A percentile compares a stretch with the other conserved stretches of the same genome.
Conservation (phyloP, 2,797 vertebrate species). For the Sebastes iracundus region DNA sequence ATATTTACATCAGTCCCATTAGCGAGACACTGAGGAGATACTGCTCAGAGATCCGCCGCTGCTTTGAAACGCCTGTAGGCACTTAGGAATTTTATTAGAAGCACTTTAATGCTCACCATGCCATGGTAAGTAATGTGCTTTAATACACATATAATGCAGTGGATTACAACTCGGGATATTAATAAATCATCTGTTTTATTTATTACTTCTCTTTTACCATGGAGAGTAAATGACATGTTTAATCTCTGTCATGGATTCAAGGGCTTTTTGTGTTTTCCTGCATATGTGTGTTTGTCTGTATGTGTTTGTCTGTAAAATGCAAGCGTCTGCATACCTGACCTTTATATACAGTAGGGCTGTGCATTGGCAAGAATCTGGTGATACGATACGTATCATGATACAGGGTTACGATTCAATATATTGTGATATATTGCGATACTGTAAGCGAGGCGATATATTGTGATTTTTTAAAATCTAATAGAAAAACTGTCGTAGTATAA, state of each 20-base stretch:
- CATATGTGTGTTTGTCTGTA: background rate
- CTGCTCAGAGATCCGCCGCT: constrained; percentile 57
- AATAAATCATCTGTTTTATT: constrained; percentile 80
- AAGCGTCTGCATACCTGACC: background rate
- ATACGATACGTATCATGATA: no score
- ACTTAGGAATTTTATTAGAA: constrained; percentile 82
- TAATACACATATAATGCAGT: constrained; percentile 78
- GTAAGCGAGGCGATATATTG: no score
- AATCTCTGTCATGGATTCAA: constrained; percentile 68
- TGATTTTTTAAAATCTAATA: no score
- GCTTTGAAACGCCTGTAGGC: constrained; percentile 76
- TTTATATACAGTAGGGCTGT: background rate
- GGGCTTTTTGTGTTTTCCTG: constrained; percentile 28
- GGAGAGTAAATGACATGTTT: constrained; percentile 71
- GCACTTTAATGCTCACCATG: constrained; percentile 76
- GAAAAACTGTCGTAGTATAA: no score
- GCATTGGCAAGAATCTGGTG: background rate
- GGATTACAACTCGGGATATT: constrained; percentile 79
- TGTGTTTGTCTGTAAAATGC: background rate
- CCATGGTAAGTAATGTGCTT: constrained; percentile 76
- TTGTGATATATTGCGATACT: no score
- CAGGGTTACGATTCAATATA: no score
- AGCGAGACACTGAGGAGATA: constrained; percentile 74
- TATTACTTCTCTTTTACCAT: constrained; percentile 70
- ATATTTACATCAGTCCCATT: constrained; percentile 85